Base-by-base conservation (phyloP, 2,888 invertebrate genomes). In the Aphodius granarius region DNA sequence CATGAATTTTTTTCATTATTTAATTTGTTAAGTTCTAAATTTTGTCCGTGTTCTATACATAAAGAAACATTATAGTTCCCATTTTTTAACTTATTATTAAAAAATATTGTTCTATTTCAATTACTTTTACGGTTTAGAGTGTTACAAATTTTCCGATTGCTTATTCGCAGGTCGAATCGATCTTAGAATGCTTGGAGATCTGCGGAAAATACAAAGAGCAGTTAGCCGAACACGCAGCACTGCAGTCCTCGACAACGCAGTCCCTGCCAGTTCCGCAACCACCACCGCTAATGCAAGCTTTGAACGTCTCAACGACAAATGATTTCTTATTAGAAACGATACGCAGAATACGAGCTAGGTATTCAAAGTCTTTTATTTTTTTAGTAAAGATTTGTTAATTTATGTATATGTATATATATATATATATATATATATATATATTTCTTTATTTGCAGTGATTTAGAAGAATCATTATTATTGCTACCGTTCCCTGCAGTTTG, bases 121-220 rank as follows among this genome's bases (percentile, higher is more conserved):
- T 22, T 17, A n/a, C 4, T 43, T 15, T 68, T 19, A 0, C 62
- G 15, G 15, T 75, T 22, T 13, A 1, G 18, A 22, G 9, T 16
- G 17, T 83, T 82, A 76, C 76, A 43, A 6, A 1, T 43, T 43
- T 43, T 6, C 4, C 43, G 1, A 9, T 43, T 43, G 43, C 1
- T 1, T 9, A 43, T 43, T n/a, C n/a, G n/a, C n/a, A 91, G 91
- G 96, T 97, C 22, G 99, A 99, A 86, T 92, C 94, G 73, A 92
- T 99, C 79, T 89, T 98, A 82, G 98, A 99, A 86, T 97, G 97
- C 80, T 86, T 99, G 73, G 94, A 95, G 75, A 90, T 96, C 72
- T 92, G 93, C 18, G 89, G 90, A 81, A 89, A 91, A 80, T 93
- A 92, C 83, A 86, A 88, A 79, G 88, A 89, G 79, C 90, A 92